Evolutionary conservation across 2,113 vertebrate species (phyloP), one percentile per base, ranked within the genome.

Genomic region (Dinomys branickii): DNA sequence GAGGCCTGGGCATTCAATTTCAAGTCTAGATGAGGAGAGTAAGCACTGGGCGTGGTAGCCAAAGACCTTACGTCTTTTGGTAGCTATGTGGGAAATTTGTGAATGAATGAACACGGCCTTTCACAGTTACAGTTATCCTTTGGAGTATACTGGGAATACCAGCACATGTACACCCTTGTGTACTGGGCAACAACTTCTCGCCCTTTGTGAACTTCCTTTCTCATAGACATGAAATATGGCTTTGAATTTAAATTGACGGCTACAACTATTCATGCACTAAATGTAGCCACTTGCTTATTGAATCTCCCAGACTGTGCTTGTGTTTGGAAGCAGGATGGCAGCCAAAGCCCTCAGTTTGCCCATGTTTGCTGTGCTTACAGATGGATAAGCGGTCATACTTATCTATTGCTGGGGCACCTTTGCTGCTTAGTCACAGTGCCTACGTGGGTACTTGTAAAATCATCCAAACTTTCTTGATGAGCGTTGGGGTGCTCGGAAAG

Each of bases 401-500:
- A 85, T 59, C 24, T 67, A 88, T 26, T 80, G 52, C 92, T 93
- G 35, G 75, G 20, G 33, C 22, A 89, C 47, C 47, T 47, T 94
- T 87, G 13, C 5, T 96, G 58, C 30, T 84, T 33, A 2, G 20
- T 85, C 87, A 33, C 95, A 58, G 58, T 85, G 85, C 58, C 63
- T 59, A 44, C 67, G 73, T 63, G 35, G 61, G 19, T 73, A 83
- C 26, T 95, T 94, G 33, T 67, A 75, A 91, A 77, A 52, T 92
- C 59, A 73, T 90, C 20, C n/a, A 67, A 54, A n/a, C 19, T 9
- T 84, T 87, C 75, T 90, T 84, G 67, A 24, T 17, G 71, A 87
- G 73, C 87, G 97, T 92, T 61, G 63, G 83, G 97, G 11, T 41
- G 77, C 92, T 96, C 56, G 26, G 63, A 94, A 19, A 56, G 61